Evolutionary conservation across 2,888 invertebrate species (phyloP).

Genomic region (Polylopha cassiicola): DNA sequence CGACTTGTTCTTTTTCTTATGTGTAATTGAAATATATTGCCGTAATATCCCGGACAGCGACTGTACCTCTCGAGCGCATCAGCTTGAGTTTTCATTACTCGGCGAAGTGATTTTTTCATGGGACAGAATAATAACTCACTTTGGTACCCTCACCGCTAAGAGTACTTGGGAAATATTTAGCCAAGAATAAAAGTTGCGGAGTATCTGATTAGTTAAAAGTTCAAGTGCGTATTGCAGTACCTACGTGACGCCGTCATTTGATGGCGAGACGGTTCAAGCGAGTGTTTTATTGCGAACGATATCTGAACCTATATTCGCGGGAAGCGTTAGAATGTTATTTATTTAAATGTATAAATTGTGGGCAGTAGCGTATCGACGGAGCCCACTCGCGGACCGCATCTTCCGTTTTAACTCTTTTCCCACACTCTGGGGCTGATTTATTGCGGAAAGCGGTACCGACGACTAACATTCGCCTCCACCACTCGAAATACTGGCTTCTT

Average conservation of each 20-base stretch:
- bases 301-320: constrained; percentile 12
- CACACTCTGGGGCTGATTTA: constrained; percentile 58
- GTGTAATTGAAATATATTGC: constrained; percentile 78
- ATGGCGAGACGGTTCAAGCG: constrained; percentile 5
- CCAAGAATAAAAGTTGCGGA: constrained; percentile 42
- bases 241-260: constrained; percentile 9
- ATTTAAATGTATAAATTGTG: constrained; percentile 31
- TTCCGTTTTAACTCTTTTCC: constrained; percentile 53
- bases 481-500: constrained; percentile 57
- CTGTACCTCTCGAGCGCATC: constrained; percentile 69
- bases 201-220: constrained; percentile 22
- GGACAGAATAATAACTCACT: constrained; percentile 74
- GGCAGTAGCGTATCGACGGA: constrained; percentile 41
- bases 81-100: constrained; percentile 73
- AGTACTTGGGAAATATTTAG: constrained; percentile 54
- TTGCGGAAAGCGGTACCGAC: constrained; percentile 50
- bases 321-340: constrained; percentile 23
- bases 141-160: constrained; percentile 52
- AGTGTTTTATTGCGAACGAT: constrained; percentile 16
- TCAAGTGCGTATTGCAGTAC: constrained; percentile 15
- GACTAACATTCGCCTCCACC: constrained; percentile 48
- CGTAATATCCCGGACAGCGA: constrained; percentile 73
- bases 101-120: constrained; percentile 69
- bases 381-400: constrained; percentile 51
- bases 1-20: constrained; percentile 77